A percentile compares a stretch with the other conserved stretches of the same genome.
These are phyloP conservation scores for Lycodopsis pacificus DNA, from an alignment of 2,797 vertebrate species.

Conservation along the genomic window DNA sequence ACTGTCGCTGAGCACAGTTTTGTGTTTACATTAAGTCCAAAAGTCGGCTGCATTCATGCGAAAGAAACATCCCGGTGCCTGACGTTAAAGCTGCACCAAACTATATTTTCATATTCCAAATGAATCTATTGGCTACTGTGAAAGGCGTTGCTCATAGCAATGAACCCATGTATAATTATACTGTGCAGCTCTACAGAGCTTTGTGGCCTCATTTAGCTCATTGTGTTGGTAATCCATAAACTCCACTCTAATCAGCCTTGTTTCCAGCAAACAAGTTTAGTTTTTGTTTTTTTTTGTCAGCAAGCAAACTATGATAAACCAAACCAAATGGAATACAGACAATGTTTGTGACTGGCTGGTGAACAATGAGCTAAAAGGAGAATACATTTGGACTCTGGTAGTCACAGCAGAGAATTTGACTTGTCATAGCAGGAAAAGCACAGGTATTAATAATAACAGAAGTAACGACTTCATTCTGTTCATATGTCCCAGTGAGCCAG, in stretches of 20 bases:
- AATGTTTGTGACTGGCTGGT: neutral
- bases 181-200: neutral
- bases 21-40: slow-evolving; percentile 35
- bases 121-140: neutral
- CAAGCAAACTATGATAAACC: neutral
- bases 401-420: too few species aligned
- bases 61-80: neutral
- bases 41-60: slow-evolving; percentile 15
- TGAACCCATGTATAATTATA: neutral
- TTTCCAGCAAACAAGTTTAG: neutral
- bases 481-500: too few species aligned
- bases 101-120: neutral
- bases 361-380: too few species aligned
- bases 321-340: neutral
- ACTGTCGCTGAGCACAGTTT: slow-evolving; percentile 15
- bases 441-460: too few species aligned
- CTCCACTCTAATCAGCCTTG: neutral
- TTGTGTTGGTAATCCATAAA: slow-evolving; percentile 3
- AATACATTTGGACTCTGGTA: too few species aligned
- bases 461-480: too few species aligned
- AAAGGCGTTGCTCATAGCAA: neutral
- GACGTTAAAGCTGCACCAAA: neutral
- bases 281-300: too few species aligned
- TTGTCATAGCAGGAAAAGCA: too few species aligned
- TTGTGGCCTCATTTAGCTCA: neutral